phyloP scores from a whole-genome alignment of 2,113 vertebrate species.

The Glaucidium brasilianum region DNA sequence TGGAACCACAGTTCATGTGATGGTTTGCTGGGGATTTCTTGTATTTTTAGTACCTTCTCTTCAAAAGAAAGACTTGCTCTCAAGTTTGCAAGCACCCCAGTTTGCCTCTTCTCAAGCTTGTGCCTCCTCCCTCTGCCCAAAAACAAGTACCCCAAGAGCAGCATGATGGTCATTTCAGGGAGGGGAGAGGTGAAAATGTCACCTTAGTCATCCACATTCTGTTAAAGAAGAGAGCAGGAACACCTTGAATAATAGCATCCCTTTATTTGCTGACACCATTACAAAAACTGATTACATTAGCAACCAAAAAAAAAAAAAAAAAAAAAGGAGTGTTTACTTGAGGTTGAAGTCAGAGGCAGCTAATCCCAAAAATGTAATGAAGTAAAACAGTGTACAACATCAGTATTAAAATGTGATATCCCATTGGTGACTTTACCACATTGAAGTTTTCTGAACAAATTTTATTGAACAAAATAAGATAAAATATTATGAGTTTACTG shows the following conservation, averaged over 20 bases:
- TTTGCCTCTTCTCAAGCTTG: not conserved
- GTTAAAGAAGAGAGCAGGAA: constrained; percentile 22
- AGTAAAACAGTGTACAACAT: constrained; percentile 77
- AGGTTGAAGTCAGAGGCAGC: constrained; percentile 76
- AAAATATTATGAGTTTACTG: constrained; percentile 75
- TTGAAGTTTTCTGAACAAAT: constrained; percentile 73
- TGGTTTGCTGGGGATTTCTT: too few relatives aligned
- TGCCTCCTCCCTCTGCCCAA: not conserved
- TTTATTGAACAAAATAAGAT: constrained; percentile 74
- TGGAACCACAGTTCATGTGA: rapidly evolving
- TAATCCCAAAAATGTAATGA: constrained; percentile 75
- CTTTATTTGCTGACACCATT: constrained; percentile 80
- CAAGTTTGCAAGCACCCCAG: not conserved
- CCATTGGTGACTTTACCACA: constrained; percentile 59
- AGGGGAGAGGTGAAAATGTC: not conserved
- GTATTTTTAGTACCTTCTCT: not conserved
- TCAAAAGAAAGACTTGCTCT: not conserved
- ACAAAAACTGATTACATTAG: constrained; percentile 81
- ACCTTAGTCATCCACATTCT: not conserved
- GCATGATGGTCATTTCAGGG: not conserved
- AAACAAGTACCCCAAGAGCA: not conserved
- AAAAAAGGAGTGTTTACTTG: constrained; percentile 72
- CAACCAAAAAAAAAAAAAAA: constrained; percentile 65
- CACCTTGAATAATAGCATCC: constrained; percentile 73
- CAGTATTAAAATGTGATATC: constrained; percentile 80